Conservation (phyloP, 2,113 vertebrate genomes). For the Acanthochromis polyacanthus region DNA sequence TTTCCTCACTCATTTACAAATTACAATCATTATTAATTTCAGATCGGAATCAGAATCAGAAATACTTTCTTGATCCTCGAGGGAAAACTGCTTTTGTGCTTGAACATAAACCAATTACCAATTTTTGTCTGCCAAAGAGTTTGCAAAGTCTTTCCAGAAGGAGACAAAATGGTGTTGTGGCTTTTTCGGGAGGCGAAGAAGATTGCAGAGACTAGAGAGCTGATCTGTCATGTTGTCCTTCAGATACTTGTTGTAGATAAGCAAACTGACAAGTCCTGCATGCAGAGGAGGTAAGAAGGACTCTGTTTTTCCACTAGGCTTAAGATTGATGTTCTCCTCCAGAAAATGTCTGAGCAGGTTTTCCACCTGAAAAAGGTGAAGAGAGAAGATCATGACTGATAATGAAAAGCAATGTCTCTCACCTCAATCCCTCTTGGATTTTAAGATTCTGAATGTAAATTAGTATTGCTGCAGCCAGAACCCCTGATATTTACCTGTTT, state of each 20-base stretch:
- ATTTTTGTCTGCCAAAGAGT: constrained; percentile 9
- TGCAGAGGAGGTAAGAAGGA: constrained; percentile 1
- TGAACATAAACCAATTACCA: constrained; percentile 13
- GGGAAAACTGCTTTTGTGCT: too few relatives aligned
- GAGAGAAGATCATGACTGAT: neutral
- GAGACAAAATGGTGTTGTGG: neutral
- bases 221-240: accelerated
- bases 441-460: neutral
- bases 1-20: too few relatives aligned
- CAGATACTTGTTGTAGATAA: neutral
- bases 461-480: neutral
- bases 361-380: too few relatives aligned
- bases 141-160: constrained; percentile 27
- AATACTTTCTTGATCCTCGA: too few relatives aligned
- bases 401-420: neutral
- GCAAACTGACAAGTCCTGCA: constrained; percentile 38
- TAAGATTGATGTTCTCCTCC: neutral
- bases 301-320: neutral
- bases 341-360: neutral
- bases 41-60: too few relatives aligned
- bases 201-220: constrained; percentile 34
- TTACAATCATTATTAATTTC: too few relatives aligned
- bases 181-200: constrained; percentile 17
- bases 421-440: neutral
- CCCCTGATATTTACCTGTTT: constrained; percentile 71